Conservation (phyloP, 2,888 invertebrate species). For the Colostygia pectinataria region DNA sequence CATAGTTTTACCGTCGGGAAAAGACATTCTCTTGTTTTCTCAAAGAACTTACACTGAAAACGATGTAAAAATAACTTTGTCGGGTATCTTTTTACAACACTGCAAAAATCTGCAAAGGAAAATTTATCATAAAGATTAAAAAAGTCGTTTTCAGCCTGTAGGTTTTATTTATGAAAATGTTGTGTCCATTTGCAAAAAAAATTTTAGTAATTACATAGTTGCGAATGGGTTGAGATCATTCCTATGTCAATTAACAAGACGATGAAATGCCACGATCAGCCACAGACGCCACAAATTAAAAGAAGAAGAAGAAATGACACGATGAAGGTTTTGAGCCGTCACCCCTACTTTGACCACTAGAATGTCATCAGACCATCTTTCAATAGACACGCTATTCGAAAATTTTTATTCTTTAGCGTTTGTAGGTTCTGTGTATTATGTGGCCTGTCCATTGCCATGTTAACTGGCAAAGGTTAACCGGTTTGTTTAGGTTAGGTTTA, state of each 20-base stretch:
- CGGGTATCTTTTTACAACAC: background rate
- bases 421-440: too few relatives aligned
- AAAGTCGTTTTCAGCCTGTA: conserved; percentile 3
- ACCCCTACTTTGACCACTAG: too few relatives aligned
- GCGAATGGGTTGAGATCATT: too few relatives aligned
- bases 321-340: background rate
- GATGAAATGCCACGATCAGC: too few relatives aligned
- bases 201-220: conserved; percentile 26
- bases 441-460: too few relatives aligned
- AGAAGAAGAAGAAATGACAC: background rate
- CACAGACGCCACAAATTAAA: too few relatives aligned
- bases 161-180: background rate
- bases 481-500: too few relatives aligned
- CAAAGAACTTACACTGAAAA: background rate
- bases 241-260: too few relatives aligned
- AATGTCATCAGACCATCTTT: too few relatives aligned
- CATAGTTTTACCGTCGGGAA: conserved; percentile 16
- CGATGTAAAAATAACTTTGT: conserved; percentile 15
- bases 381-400: too few relatives aligned
- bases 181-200: conserved; percentile 12
- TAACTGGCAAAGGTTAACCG: too few relatives aligned
- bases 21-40: conserved; percentile 11
- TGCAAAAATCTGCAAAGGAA: background rate
- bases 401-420: too few relatives aligned
- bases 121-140: background rate